Evolutionary conservation across 2,113 vertebrate species (phyloP).

Genomic region (Scytalopus superciliaris): DNA sequence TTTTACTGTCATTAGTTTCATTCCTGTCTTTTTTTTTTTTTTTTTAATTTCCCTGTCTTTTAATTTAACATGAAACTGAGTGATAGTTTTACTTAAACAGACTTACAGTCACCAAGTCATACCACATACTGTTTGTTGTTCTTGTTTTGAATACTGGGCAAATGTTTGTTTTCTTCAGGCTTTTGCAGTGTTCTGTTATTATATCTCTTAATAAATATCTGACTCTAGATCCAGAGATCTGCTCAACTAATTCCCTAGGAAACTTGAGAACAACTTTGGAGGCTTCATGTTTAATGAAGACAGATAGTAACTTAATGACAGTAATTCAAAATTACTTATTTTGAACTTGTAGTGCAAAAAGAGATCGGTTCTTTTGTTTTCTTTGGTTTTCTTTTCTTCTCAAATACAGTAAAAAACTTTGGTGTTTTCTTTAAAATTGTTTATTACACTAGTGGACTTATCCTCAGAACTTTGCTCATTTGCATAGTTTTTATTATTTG

Average conservation of each 20-base stretch:
- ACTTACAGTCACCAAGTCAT: not conserved
- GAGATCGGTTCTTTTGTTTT: not conserved
- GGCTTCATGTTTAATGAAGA: not conserved
- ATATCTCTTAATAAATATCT: not conserved
- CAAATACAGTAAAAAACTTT: not conserved
- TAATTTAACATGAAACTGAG: not conserved
- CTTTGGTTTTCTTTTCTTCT: not conserved
- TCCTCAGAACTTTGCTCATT: not conserved
- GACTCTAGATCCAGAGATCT: not conserved
- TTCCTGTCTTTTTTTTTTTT: not conserved
- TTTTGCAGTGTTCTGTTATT: not conserved
- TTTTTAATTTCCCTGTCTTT: not conserved
- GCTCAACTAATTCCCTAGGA: not conserved
- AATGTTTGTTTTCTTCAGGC: not conserved
- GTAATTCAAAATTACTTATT: not conserved
- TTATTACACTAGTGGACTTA: not conserved
- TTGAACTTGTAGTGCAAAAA: not conserved
- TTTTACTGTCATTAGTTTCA: not conserved
- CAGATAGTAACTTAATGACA: not conserved
- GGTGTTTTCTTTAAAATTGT: not conserved
- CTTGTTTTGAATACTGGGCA: not conserved
- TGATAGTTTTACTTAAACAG: not conserved
- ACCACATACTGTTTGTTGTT: not conserved
- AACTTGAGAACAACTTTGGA: fast-evolving
- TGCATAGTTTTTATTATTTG: not conserved